Evolutionary conservation across 2,797 vertebrate genomes (phyloP).

Genomic region (Babyrousa celebensis): DNA sequence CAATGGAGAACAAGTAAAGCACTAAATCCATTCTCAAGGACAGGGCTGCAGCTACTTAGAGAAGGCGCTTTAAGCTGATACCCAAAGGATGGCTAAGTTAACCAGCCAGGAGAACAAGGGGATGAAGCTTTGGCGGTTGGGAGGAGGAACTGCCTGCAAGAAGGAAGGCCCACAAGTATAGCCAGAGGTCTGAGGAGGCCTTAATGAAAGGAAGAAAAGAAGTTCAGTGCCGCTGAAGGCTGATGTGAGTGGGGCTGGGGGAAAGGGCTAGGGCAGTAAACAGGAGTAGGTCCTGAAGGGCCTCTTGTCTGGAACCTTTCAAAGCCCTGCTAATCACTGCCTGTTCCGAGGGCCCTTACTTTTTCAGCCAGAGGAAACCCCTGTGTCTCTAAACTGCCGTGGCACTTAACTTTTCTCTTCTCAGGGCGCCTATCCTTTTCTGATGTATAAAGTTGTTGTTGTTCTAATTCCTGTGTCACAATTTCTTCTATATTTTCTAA

Average conservation of each 20-base stretch:
- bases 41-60: rapidly evolving
- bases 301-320: not conserved
- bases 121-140: too few relatives aligned
- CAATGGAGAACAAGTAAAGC: not conserved
- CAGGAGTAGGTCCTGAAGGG: not conserved
- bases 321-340: not conserved
- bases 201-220: not conserved
- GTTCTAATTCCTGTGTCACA: not conserved
- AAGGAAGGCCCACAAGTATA: not conserved
- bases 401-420: not conserved
- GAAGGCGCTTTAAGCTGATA: not conserved
- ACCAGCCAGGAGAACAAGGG: too few relatives aligned
- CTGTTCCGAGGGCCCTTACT: not conserved
- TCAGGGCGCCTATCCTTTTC: not conserved
- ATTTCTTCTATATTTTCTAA: not conserved
- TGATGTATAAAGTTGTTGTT: not conserved
- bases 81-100: not conserved
- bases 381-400: not conserved
- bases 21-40: not conserved
- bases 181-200: not conserved
- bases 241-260: not conserved
- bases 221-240: not conserved
- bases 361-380: not conserved
- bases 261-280: not conserved
- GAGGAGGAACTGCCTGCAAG: not conserved